These are phyloP conservation scores for Aphis craccivora DNA, from an alignment of 1,140 invertebrate species.

Conservation along the genomic window DNA sequence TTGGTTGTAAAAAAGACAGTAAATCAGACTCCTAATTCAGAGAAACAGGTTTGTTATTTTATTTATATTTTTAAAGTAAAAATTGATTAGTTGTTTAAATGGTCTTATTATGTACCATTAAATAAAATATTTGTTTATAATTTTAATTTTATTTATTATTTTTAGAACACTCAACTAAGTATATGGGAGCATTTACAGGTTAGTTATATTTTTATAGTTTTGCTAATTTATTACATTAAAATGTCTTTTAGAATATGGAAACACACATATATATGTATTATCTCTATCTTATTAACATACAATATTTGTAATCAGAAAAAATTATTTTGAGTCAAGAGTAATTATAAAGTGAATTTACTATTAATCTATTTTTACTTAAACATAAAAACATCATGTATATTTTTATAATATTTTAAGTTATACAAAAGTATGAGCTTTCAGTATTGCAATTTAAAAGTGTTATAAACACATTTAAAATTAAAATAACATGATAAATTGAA, in stretches of 20 bases:
- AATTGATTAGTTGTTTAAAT: background rate
- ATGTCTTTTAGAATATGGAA: background rate
- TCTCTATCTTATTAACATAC: background rate
- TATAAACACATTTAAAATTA: too few relatives aligned
- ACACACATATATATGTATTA: background rate
- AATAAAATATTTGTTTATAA: background rate
- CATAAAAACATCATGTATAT: background rate
- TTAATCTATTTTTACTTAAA: background rate
- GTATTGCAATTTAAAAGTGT: too few relatives aligned
- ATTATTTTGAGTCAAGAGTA: too few relatives aligned
- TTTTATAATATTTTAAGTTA: background rate
- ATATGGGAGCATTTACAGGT: conserved; percentile 47
- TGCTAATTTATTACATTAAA: background rate
- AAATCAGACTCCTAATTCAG: conserved; percentile 57
- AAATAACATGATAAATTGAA: too few relatives aligned
- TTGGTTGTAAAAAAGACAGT: conserved; percentile 61
- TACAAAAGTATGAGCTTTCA: background rate
- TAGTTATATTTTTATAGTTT: background rate
- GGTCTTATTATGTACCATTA: background rate
- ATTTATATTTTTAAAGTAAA: background rate
- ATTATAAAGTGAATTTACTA: too few relatives aligned
- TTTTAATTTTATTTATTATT: conserved; percentile 7
- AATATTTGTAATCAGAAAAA: background rate
- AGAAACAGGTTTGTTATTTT: conserved; percentile 41
- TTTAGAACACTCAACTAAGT: conserved; percentile 52